Evolutionary conservation across 2,113 vertebrate genomes (phyloP).

Genomic region (Solea senegalensis): DNA sequence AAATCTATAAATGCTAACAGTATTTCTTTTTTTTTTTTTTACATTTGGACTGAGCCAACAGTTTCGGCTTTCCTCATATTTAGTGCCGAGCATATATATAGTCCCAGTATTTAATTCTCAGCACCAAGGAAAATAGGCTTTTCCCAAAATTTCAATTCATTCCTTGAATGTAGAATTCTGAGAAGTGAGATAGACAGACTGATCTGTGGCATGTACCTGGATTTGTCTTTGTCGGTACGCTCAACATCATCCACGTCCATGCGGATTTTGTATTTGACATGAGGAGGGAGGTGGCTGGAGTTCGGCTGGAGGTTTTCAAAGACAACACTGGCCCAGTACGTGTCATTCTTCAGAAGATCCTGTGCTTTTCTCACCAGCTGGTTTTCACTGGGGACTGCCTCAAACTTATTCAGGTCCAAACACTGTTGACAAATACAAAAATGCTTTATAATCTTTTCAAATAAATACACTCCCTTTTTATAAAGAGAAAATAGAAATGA

Average conservation of each 20-base stretch:
- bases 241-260: conserved; percentile 96
- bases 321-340: conserved; percentile 92
- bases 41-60: neutral
- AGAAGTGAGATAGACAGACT: too few relatives aligned
- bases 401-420: conserved; percentile 93
- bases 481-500: conserved; percentile 7
- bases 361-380: conserved; percentile 86
- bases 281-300: conserved; percentile 79
- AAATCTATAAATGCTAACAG: neutral
- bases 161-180: too few relatives aligned
- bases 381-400: conserved; percentile 84
- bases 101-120: too few relatives aligned
- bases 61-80: neutral
- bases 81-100: neutral
- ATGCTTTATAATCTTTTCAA: neutral
- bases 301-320: conserved; percentile 83
- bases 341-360: conserved; percentile 87
- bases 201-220: conserved; percentile 75
- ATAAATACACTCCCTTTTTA: conserved; percentile 3
- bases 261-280: conserved; percentile 94
- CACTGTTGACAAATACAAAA: conserved; percentile 82
- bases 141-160: too few relatives aligned
- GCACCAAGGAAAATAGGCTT: too few relatives aligned
- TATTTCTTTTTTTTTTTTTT: neutral
- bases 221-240: conserved; percentile 87